These are phyloP conservation scores for Taurulus bubalis DNA, from an alignment of 2,113 vertebrate genomes.

Conservation along the genomic window DNA sequence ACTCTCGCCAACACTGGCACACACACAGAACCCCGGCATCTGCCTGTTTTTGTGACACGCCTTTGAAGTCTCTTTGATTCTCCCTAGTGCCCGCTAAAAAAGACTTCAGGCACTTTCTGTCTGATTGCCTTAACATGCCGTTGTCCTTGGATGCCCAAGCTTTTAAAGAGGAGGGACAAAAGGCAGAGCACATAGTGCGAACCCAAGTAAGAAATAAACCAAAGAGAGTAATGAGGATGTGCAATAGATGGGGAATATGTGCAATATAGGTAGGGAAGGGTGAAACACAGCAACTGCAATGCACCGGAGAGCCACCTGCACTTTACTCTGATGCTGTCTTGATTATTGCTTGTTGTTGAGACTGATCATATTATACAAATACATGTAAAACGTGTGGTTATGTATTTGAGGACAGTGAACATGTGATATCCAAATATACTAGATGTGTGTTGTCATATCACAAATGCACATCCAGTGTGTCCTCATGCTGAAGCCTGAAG, in stretches of 20 bases:
- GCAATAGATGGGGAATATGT: conserved; percentile 64
- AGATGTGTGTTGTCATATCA: neutral
- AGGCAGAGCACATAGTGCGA: conserved; percentile 31
- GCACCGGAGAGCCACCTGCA: conserved; percentile 20
- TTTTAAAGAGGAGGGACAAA: conserved; percentile 37
- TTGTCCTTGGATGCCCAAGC: conserved; percentile 75
- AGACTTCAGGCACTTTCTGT: conserved; percentile 77
- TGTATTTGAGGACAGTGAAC: neutral
- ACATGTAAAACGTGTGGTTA: neutral
- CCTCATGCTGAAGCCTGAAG: neutral
- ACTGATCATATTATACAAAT: conserved; percentile 13
- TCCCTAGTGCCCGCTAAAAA: conserved; percentile 75
- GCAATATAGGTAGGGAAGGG: conserved; percentile 52
- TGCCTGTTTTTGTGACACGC: conserved; percentile 76
- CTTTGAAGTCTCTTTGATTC: conserved; percentile 82
- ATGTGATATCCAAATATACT: neutral
- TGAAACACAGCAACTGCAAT: conserved; percentile 35
- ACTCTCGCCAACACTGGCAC: neutral
- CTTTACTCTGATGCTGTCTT: neutral
- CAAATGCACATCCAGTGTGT: neutral
- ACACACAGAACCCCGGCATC: conserved; percentile 65
- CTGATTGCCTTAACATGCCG: conserved; percentile 72
- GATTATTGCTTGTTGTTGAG: conserved; percentile 20
- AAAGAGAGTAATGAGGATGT: conserved; percentile 61
- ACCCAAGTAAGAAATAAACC: conserved; percentile 44